Evolutionary conservation across 2,888 invertebrate genomes (phyloP).

Genomic region (Drosophila atripex): DNA sequence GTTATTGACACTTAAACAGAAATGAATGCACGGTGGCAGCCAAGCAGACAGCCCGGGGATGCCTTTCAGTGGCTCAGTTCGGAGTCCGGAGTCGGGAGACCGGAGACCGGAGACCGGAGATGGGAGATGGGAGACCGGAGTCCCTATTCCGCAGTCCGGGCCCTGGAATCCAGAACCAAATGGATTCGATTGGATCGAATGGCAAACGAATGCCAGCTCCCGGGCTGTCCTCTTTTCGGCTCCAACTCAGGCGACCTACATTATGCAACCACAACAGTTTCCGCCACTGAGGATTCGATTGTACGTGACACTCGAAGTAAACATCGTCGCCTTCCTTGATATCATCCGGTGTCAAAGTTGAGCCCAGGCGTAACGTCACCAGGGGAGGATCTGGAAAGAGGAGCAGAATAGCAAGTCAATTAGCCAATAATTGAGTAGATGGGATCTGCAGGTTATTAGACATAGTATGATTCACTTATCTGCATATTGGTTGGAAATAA

Average conservation of each 20-base stretch:
- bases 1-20: slow-evolving; percentile 77
- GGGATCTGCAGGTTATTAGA: neutral
- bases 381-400: slow-evolving; percentile 91
- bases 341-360: slow-evolving; percentile 92
- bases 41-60: slow-evolving; percentile 57
- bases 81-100: neutral
- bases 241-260: slow-evolving; percentile 86
- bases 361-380: slow-evolving; percentile 91
- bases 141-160: neutral
- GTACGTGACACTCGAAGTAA: slow-evolving; percentile 96
- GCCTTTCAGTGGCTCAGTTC: slow-evolving; percentile 25
- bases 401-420: slow-evolving; percentile 18
- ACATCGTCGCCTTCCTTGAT: slow-evolving; percentile 97
- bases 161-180: slow-evolving; percentile 1
- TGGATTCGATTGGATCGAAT: neutral
- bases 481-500: neutral
- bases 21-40: slow-evolving; percentile 58
- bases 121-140: neutral
- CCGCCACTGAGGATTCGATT: slow-evolving; percentile 93
- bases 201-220: neutral
- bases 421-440: slow-evolving; percentile 3
- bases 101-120: too few species aligned
- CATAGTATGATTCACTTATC: neutral
- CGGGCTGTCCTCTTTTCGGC: slow-evolving; percentile 20
- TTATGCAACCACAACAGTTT: slow-evolving; percentile 94